These are phyloP conservation scores for Aldrovandia affinis DNA, from an alignment of 2,797 vertebrate species.

Conservation along the genomic window DNA sequence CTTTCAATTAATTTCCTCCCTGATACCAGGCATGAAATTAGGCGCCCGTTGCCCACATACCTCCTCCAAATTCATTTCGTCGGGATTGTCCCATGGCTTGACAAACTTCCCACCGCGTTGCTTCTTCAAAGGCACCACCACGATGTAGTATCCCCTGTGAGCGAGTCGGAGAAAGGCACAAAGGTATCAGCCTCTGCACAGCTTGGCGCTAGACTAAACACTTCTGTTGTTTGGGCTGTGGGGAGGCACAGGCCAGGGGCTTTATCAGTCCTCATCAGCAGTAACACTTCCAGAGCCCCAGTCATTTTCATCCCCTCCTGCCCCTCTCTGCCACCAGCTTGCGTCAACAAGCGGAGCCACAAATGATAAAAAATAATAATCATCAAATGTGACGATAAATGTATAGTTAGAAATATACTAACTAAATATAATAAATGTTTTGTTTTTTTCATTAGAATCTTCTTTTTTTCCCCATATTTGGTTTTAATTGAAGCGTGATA, in stretches of 20 bases:
- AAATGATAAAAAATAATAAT: neutral
- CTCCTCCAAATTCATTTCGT: conserved; percentile 99
- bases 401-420: neutral
- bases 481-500: conserved; percentile 48
- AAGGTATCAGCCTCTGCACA: conserved; percentile 6
- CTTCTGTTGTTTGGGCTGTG: neutral
- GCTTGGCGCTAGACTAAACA: neutral
- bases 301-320: neutral
- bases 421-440: neutral
- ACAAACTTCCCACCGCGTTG: conserved; percentile 91
- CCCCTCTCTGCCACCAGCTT: neutral
- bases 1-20: neutral
- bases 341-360: neutral
- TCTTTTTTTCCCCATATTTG: conserved; percentile 42
- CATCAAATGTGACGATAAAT: conserved; percentile 10
- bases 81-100: conserved; percentile 95
- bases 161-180: conserved; percentile 40
- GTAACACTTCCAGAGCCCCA: neutral
- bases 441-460: conserved; percentile 33
- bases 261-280: neutral
- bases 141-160: conserved; percentile 92
- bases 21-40: neutral
- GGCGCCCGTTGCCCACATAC: conserved; percentile 62
- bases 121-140: conserved; percentile 97
- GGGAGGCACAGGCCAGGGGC: no score